Evolutionary conservation across 2,888 invertebrate genomes (phyloP).

Genomic region (Diplolepis rosae): DNA sequence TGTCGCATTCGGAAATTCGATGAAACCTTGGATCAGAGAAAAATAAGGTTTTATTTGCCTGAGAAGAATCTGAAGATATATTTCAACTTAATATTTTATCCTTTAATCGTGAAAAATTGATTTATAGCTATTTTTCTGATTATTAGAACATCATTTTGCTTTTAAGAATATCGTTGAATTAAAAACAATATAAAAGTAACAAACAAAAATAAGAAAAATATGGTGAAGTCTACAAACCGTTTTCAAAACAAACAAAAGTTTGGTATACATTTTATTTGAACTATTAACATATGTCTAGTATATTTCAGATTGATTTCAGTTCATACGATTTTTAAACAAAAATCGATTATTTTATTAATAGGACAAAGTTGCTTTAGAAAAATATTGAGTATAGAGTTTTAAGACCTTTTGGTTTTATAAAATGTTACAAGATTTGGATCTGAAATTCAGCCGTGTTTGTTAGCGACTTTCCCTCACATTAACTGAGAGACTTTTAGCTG

Average conservation of each 20-base stretch:
- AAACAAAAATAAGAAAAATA: constrained; percentile 8
- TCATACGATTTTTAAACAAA: neutral
- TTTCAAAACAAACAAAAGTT: constrained; percentile 19
- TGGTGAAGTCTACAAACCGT: neutral
- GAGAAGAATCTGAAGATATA: neutral
- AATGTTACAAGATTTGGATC: too few relatives aligned
- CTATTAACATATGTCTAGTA: neutral
- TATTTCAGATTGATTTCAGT: constrained; percentile 3
- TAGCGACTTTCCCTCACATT: neutral
- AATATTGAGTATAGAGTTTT: neutral
- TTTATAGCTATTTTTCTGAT: neutral
- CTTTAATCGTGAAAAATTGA: neutral
- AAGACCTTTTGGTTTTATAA: too few relatives aligned
- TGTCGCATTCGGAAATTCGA: constrained; percentile 41
- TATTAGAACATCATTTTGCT: neutral
- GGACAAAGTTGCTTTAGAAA: neutral
- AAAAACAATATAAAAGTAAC: too few relatives aligned
- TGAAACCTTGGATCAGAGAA: constrained; percentile 31
- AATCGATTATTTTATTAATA: neutral
- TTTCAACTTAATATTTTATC: neutral
- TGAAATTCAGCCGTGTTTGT: too few relatives aligned
- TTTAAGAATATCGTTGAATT: neutral
- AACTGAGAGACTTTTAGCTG: neutral
- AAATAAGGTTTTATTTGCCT: neutral
- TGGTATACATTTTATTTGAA: constrained; percentile 2